Evolutionary conservation across 2,113 vertebrate genomes (phyloP).

Genomic region (Solea solea): DNA sequence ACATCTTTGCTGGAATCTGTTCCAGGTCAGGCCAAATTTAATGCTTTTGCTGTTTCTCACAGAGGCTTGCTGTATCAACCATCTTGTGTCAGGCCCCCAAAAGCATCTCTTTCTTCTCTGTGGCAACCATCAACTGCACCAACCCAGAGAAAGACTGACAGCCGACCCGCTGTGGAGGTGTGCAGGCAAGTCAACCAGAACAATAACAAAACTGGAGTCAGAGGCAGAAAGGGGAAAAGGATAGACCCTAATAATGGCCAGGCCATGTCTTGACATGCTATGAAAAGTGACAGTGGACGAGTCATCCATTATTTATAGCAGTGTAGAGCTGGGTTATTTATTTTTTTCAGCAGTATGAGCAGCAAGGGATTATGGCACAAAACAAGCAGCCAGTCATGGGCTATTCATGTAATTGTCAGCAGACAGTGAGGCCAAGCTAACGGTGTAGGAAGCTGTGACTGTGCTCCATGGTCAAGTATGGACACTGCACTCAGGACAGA

Average conservation of each 20-base stretch:
- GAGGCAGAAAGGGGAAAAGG: slow-evolving; percentile 70
- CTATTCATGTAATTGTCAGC: slow-evolving; percentile 78
- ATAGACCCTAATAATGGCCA: slow-evolving; percentile 82
- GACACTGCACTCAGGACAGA: slow-evolving; percentile 38
- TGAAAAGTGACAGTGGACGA: slow-evolving; percentile 85
- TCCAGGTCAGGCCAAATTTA: slow-evolving; percentile 47
- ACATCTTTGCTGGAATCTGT: slow-evolving; percentile 55
- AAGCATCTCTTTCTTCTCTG: slow-evolving; percentile 62
- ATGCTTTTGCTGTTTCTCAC: slow-evolving; percentile 17
- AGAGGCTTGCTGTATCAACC: slow-evolving; percentile 38
- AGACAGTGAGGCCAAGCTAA: slow-evolving; percentile 54
- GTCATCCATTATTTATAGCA: slow-evolving; percentile 86
- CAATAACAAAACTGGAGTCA: slow-evolving; percentile 78
- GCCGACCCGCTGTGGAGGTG: slow-evolving; percentile 67
- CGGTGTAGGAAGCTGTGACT: slow-evolving; percentile 57
- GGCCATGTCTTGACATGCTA: slow-evolving; percentile 78
- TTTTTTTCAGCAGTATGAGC: slow-evolving; percentile 80
- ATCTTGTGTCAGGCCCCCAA: slow-evolving; percentile 45
- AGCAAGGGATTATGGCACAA: slow-evolving; percentile 81
- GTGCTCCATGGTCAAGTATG: slow-evolving; percentile 26
- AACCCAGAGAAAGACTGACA: slow-evolving; percentile 71
- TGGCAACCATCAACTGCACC: slow-evolving; percentile 61
- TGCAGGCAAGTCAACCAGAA: slow-evolving; percentile 75
- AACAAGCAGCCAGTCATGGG: slow-evolving; percentile 81
- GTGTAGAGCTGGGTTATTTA: slow-evolving; percentile 75